These are phyloP conservation scores for Oceanodroma leucorhoa DNA, from an alignment of 2,797 vertebrate species.

Conservation along the genomic window DNA sequence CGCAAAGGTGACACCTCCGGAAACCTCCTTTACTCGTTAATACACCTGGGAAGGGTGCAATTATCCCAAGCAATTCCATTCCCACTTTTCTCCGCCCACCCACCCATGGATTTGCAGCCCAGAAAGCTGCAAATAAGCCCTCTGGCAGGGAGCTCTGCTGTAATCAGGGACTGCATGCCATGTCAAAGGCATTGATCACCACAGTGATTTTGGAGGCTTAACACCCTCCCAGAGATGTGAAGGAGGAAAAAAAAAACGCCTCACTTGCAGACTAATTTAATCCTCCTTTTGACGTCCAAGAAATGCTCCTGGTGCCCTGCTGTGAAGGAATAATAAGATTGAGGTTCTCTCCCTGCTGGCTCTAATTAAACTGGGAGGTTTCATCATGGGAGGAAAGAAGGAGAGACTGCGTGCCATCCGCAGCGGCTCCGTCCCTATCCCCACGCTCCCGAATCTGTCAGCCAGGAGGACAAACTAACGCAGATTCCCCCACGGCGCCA, in stretches of 20 bases:
- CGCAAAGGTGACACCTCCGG: fast-evolving
- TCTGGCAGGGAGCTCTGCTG: not conserved
- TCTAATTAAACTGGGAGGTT: conserved; percentile 33
- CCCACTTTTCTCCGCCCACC: not conserved
- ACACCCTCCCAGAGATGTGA: not conserved
- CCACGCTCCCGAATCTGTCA: not conserved
- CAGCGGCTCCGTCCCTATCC: not conserved
- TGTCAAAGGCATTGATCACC: not conserved
- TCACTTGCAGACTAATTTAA: conserved; percentile 27
- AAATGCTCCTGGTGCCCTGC: conserved; percentile 14
- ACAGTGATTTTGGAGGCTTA: not conserved
- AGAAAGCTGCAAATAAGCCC: not conserved
- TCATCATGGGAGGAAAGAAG: not conserved
- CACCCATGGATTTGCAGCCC: not conserved
- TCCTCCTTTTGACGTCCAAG: conserved; percentile 28
- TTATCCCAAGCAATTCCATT: not conserved
- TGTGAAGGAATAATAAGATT: conserved; percentile 5
- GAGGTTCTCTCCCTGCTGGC: not conserved
- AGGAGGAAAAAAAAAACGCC: not conserved
- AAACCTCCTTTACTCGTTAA: not conserved
- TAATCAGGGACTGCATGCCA: not conserved
- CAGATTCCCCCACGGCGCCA: fast-evolving
- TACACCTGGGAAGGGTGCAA: not conserved
- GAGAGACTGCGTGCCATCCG: not conserved
- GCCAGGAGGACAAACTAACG: not conserved